phyloP scores from a whole-genome alignment of 2,113 vertebrate genomes.

The Xenus cinereus region DNA sequence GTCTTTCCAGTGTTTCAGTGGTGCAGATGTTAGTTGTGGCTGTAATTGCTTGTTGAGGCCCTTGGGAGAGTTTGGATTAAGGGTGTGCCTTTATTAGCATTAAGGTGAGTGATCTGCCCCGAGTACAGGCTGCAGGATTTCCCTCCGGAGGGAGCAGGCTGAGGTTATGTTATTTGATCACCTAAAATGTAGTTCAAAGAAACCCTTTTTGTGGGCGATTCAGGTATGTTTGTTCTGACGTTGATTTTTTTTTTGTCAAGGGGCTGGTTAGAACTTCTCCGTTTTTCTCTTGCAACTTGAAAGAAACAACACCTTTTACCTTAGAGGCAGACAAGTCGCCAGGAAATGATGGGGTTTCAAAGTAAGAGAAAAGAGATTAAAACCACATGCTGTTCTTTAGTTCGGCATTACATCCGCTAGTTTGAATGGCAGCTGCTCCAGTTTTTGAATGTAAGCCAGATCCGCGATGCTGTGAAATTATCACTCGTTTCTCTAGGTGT shows the following conservation, averaged over 20 bases:
- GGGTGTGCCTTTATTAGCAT: background rate
- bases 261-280: background rate
- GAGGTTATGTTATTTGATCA: slow-evolving; percentile 18
- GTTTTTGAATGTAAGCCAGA: slow-evolving; percentile 36
- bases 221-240: slow-evolving; percentile 39
- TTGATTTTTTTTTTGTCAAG: background rate
- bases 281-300: background rate
- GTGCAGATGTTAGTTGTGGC: background rate
- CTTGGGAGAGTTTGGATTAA: slow-evolving; percentile 29
- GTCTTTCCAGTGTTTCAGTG: background rate
- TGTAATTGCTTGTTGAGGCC: slow-evolving; percentile 15
- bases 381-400: slow-evolving; percentile 39
- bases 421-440: slow-evolving; percentile 50
- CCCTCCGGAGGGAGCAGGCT: background rate
- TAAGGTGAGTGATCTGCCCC: background rate
- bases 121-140: background rate
- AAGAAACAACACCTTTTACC: slow-evolving; percentile 37
- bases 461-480: slow-evolving; percentile 58
- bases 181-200: background rate
- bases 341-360: slow-evolving; percentile 60
- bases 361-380: slow-evolving; percentile 62
- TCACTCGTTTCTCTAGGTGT: slow-evolving; percentile 50
- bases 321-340: slow-evolving; percentile 17
- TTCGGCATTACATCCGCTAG: background rate
- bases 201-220: background rate